A percentile compares a stretch with the other conserved stretches of the same genome.
phyloP scores from a whole-genome alignment of 2,888 invertebrate genomes.

The Eristalinus aeneus region DNA sequence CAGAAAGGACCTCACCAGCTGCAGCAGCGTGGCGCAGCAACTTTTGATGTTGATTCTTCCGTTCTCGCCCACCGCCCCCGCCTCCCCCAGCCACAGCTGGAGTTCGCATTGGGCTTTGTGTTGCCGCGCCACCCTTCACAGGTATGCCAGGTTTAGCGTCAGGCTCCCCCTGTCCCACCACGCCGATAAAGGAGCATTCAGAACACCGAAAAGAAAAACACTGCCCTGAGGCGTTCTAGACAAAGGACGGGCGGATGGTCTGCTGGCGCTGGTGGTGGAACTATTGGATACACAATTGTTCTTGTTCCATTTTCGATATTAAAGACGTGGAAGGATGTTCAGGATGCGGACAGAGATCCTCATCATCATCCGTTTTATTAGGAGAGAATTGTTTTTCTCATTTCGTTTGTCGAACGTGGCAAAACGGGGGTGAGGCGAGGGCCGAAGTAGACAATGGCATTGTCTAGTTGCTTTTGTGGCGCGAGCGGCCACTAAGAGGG shows the following conservation, averaged over 20 bases:
- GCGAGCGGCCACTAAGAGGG: not conserved
- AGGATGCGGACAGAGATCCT: not conserved
- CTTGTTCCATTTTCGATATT: not conserved
- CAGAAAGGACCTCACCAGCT: not conserved
- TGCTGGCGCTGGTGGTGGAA: not conserved
- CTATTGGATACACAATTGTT: not conserved
- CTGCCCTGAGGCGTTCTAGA: conserved; percentile 16
- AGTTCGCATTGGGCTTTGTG: not conserved
- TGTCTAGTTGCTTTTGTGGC: not conserved
- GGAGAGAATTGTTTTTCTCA: conserved; percentile 15
- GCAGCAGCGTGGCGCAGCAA: not conserved
- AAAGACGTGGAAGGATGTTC: not conserved
- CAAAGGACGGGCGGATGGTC: conserved; percentile 2
- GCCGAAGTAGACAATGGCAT: not conserved
- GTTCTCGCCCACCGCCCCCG: not conserved
- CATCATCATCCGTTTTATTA: conserved; percentile 8
- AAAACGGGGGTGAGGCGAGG: too few relatives aligned
- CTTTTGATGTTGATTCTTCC: not conserved
- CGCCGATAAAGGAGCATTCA: conserved; percentile 11
- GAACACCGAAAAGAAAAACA: conserved; percentile 14
- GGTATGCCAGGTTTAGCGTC: not conserved
- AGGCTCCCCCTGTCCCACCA: not conserved
- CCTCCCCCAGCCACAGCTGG: too few relatives aligned
- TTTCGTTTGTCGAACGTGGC: conserved; percentile 12
- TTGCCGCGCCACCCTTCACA: not conserved